Base-by-base conservation (phyloP, 1,140 invertebrate genomes). In the Lutraria rhynchaena region DNA sequence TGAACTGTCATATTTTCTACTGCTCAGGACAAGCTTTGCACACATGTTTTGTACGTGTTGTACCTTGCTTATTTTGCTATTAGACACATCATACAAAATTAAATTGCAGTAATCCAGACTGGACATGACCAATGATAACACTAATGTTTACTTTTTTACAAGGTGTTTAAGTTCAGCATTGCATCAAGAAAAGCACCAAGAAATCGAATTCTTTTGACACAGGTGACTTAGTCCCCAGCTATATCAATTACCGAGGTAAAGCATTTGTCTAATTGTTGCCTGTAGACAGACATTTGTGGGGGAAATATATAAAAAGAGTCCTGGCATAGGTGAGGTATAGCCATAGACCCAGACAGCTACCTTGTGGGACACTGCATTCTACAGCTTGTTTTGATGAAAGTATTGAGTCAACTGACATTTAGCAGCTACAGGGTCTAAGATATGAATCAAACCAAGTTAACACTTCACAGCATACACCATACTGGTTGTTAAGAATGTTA, bases 51-150 rank as follows among this genome's bases (percentile, higher is more conserved):
- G n/a, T n/a, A n/a, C n/a, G n/a, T n/a, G n/a, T n/a, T n/a, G n/a
- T n/a, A n/a, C n/a, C n/a, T n/a, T n/a, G n/a, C n/a, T n/a, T n/a
- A n/a, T n/a, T n/a, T n/a, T n/a, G n/a, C n/a, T n/a, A n/a, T n/a
- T n/a, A n/a, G n/a, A n/a, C n/a, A n/a, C n/a, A n/a, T n/a, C n/a
- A n/a, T n/a, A n/a, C n/a, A n/a, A n/a, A n/a, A n/a, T n/a, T n/a
- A n/a, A n/a, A n/a, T n/a, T n/a, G n/a, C 77, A 81, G 33, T 71
- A 71, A 37, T 81, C 65, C 15, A 70, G 33, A 35, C 61, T 53
- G 27, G 67, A 81, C 31, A 70, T 46, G 49, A 81, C 35, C 2
- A 77, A 31, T 13, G 74, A 65, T 33, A 67, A 46, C 33, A 67
- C 31, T 13, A 44, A 27, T 13, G 29, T 71, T 81, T 81, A 51